Evolutionary conservation across 2,888 invertebrate species (phyloP).

Genomic region (Amphimallon solstitiale): DNA sequence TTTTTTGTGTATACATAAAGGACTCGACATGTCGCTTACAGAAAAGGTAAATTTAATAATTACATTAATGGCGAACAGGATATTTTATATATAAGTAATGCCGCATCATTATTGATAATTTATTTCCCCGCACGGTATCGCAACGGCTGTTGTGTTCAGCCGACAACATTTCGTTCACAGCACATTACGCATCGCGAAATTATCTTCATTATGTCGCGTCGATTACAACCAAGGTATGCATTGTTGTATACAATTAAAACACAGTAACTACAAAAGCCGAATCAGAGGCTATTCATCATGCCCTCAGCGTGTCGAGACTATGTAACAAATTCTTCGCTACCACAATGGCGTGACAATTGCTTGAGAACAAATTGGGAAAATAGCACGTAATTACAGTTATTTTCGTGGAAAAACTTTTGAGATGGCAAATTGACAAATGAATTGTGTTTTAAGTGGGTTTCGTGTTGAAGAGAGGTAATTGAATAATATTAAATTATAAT

Average conservation of each 20-base stretch:
- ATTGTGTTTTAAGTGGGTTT: too few species aligned
- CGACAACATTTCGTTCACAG: conserved; percentile 7
- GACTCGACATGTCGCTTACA: too few species aligned
- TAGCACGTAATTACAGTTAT: too few species aligned
- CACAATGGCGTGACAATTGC: conserved; percentile 9
- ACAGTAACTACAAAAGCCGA: not conserved
- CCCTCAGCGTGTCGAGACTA: not conserved
- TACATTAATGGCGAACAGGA: too few species aligned
- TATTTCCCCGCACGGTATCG: conserved; percentile 2
- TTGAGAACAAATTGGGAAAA: too few species aligned
- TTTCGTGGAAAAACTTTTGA: too few species aligned
- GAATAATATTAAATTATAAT: too few species aligned
- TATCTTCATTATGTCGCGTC: conserved; percentile 13
- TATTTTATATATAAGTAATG: conserved; percentile 2
- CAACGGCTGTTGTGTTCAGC: not conserved
- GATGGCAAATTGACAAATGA: too few species aligned
- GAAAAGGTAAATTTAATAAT: too few species aligned
- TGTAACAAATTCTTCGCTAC: conserved; percentile 4
- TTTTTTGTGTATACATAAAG: conserved; percentile 2
- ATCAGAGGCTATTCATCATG: conserved; percentile 1
- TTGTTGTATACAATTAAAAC: conserved; percentile 18
- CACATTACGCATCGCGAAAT: conserved; percentile 12
- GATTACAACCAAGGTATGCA: conserved; percentile 7
- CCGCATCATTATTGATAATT: conserved; percentile 18
- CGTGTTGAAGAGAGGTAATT: too few species aligned